Conservation (phyloP, 2,888 invertebrate species). For the Caenorhabditis sp. region DNA sequence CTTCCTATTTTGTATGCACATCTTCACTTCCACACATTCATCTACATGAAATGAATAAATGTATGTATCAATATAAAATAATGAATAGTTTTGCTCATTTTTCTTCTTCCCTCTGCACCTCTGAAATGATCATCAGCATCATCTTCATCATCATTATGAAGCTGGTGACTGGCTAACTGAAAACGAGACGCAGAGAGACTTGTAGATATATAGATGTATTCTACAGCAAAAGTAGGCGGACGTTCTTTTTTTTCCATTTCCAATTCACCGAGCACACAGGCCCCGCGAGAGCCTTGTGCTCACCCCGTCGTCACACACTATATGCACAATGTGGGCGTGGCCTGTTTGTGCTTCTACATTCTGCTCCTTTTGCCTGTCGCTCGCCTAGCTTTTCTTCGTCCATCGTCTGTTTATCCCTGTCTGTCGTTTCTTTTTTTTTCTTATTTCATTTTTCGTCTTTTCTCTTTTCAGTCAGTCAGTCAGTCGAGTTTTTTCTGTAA, state of each 20-base stretch:
- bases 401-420: slow-evolving; percentile 1
- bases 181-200: background rate
- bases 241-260: background rate
- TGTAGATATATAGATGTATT: background rate
- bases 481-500: slow-evolving; percentile 9
- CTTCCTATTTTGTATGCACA: background rate
- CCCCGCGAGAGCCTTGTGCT: background rate
- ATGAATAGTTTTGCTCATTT: background rate
- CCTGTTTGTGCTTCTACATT: background rate
- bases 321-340: slow-evolving; percentile 36
- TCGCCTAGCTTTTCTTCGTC: slow-evolving; percentile 8
- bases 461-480: slow-evolving; percentile 13
- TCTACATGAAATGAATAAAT: background rate
- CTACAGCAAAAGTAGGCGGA: slow-evolving; percentile 3
- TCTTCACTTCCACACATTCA: background rate
- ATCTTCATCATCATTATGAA: background rate
- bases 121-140: background rate
- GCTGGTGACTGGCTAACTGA: background rate
- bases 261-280: background rate
- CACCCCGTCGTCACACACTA: slow-evolving; percentile 21
- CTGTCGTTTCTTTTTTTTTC: background rate
- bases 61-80: background rate
- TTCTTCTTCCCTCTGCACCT: background rate
- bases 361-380: slow-evolving; percentile 19
- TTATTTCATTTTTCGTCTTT: background rate